Evolutionary conservation across 2,113 vertebrate genomes (phyloP).

Genomic region (Xenus cinereus): DNA sequence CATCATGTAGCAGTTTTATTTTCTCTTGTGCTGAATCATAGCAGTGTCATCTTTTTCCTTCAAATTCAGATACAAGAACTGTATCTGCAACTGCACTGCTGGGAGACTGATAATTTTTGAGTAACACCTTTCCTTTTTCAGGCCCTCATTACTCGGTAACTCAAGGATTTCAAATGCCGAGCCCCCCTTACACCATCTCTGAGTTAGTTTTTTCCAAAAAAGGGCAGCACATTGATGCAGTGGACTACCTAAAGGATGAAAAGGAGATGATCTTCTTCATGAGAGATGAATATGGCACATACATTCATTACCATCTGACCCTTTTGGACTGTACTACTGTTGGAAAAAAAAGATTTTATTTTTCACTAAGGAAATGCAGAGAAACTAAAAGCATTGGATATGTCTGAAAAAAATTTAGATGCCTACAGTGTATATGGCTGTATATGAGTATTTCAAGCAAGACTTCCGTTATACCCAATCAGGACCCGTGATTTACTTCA

Average conservation of each 20-base stretch:
- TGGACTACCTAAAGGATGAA: constrained; percentile 44
- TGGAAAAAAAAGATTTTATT: neutral
- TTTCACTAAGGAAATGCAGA: neutral
- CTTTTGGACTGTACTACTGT: neutral
- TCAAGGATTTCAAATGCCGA: constrained; percentile 61
- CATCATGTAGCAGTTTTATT: neutral
- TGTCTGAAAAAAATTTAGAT: neutral
- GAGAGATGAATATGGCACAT: constrained; percentile 60
- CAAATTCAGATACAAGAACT: neutral
- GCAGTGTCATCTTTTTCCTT: neutral
- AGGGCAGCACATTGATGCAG: constrained; percentile 45
- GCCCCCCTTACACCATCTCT: constrained; percentile 37
- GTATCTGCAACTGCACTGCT: neutral
- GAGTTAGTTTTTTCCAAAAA: constrained; percentile 58
- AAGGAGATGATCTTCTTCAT: constrained; percentile 69
- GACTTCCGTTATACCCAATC: neutral
- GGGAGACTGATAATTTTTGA: neutral
- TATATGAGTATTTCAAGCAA: neutral
- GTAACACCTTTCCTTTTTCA: neutral
- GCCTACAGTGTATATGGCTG: neutral
- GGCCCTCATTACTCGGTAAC: constrained; percentile 63
- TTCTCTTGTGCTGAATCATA: neutral
- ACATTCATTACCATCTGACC: neutral
- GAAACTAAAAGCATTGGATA: neutral
- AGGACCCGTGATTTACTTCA: neutral